Base-by-base conservation (phyloP, 1,140 invertebrate genomes). In the Drosophila leontia region DNA sequence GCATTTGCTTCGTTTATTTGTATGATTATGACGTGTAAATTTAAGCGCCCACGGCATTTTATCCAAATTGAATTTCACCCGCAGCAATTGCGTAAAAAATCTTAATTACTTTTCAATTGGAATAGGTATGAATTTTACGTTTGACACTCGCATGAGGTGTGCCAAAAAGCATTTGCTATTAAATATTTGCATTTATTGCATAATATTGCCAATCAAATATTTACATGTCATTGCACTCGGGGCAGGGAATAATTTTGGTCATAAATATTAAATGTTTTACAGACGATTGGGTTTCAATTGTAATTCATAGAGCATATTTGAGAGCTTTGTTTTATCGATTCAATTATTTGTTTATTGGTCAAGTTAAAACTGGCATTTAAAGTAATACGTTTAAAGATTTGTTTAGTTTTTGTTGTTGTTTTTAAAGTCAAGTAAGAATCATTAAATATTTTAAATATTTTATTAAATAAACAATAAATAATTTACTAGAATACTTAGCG, bases 161-260 rank as follows among this genome's bases (percentile, higher is more conserved):
- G 44, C 13, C 35, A 39, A 32, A 39, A 32, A 19, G 48, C 35
- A 41, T 48, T 53, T 51, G 35, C 47, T 67, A 11, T 26, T 39
- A 45, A 60, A 77, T 78, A 78, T 82, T 78, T 75, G 34, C 39
- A 70, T 65, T 75, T 78, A 68, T 60, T 64, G 60, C 57, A 48
- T 56, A 44, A 65, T 74, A 62, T 47, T 58, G 26, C 11, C 62
- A 29, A 68, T 39, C 35, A 68, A 68, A 68, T 68, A 62, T 50
- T 47, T 47, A 68, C 19, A 26, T 19, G 19, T 57, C 50, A 57
- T 32, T 56, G 35, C 60, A 9, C 61, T 15, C 13, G 51, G 26
- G 12, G 19, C 13, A 29, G 13, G 12, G 12, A 7, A 13, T 32
- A 23, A 29, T 32, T 56, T 50, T 12, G 32, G n/a, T 37, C 32